Evolutionary conservation across 2,797 vertebrate species (phyloP).

Genomic region (Odontamblyopus rebecca): DNA sequence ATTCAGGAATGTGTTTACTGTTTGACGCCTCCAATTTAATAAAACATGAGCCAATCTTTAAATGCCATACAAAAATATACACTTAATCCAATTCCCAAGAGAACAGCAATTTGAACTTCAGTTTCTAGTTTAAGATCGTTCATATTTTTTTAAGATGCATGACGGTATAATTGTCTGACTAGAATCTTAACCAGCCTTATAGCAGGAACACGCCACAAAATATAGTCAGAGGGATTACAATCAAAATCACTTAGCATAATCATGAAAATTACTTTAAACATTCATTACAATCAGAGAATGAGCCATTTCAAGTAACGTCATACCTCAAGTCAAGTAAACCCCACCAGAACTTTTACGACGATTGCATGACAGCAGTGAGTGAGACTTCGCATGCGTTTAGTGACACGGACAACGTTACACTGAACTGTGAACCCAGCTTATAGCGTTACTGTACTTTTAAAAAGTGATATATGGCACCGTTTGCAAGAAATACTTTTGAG

Average conservation of each 20-base stretch:
- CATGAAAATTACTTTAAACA: conserved; percentile 25
- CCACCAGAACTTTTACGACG: neutral
- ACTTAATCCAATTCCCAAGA: no score
- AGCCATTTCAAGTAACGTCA: conserved; percentile 54
- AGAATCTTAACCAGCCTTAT: neutral
- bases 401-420: neutral
- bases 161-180: neutral
- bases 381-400: conserved; percentile 18
- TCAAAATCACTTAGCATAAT: neutral
- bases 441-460: conserved; percentile 18
- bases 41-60: neutral
- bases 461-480: conserved; percentile 3
- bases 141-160: neutral
- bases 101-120: neutral
- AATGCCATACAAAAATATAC: neutral
- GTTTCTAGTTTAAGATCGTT: neutral
- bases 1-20: neutral
- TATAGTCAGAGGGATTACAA: neutral
- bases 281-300: conserved; percentile 20
- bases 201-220: conserved; percentile 9
- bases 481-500: conserved; percentile 16
- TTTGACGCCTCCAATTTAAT: neutral
- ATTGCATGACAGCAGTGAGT: conserved; percentile 33
- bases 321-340: conserved; percentile 17
- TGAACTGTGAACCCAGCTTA: conserved; percentile 18